Conservation (phyloP, 1,140 invertebrate species). For the Himalopsyche phryganea region DNA sequence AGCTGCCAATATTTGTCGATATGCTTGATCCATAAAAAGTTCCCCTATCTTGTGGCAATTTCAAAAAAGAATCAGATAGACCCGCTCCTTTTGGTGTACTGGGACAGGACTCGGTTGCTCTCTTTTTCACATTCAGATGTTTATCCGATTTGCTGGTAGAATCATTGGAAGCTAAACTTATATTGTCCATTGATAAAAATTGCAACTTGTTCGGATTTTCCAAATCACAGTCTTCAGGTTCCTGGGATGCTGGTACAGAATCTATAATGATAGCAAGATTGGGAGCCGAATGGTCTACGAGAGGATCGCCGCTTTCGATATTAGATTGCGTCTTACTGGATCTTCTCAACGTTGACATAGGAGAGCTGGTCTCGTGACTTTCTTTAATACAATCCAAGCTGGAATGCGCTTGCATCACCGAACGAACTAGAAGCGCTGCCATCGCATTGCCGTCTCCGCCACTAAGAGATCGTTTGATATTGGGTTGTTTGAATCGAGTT, state of each 20-base stretch:
- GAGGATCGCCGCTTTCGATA: constrained; percentile 18
- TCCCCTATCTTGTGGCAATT: constrained; percentile 40
- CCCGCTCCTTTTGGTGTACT: constrained; percentile 40
- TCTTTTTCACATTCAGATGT: constrained; percentile 20
- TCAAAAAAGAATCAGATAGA: constrained; percentile 44
- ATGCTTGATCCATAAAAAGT: constrained; percentile 43
- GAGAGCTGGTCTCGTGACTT: constrained; percentile 52
- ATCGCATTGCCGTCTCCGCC: constrained; percentile 59
- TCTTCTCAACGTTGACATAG: constrained; percentile 43
- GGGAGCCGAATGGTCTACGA: constrained; percentile 2
- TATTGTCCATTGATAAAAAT: constrained; percentile 24
- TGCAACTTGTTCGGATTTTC: constrained; percentile 15
- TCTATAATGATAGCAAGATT: constrained; percentile 20
- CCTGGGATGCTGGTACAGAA: neutral
- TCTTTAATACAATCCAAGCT: constrained; percentile 59
- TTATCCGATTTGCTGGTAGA: constrained; percentile 16
- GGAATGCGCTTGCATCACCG: constrained; percentile 58
- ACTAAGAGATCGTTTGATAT: constrained; percentile 53
- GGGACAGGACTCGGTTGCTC: constrained; percentile 45
- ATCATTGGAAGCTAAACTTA: constrained; percentile 23
- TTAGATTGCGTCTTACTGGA: constrained; percentile 46
- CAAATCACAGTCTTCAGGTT: constrained; percentile 2
- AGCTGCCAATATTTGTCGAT: constrained; percentile 47
- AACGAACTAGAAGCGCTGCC: constrained; percentile 61
- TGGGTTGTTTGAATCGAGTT: constrained; percentile 45